Evolutionary conservation across 2,113 vertebrate genomes (phyloP).

Genomic region (Tor tambroides): DNA sequence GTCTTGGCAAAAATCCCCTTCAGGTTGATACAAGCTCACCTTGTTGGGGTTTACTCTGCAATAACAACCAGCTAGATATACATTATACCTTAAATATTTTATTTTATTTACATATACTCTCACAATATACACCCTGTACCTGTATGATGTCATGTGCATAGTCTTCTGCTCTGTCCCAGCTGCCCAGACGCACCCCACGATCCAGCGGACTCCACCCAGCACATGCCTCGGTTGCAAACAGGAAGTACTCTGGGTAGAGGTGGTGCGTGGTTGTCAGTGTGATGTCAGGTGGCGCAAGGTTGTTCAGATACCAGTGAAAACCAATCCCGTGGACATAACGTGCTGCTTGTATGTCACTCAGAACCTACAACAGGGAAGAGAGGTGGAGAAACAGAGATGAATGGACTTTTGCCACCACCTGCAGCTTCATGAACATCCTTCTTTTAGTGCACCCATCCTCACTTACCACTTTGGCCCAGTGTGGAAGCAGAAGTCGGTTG

Average conservation of each 20-base stretch:
- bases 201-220: constrained; percentile 81
- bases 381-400: background rate
- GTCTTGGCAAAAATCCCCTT: no score
- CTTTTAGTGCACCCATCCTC: background rate
- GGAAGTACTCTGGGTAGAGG: constrained; percentile 86
- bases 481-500: constrained; percentile 84
- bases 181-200: constrained; percentile 85
- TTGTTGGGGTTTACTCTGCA: no score
- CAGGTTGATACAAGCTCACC: no score
- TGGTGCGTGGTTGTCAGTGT: constrained; percentile 86
- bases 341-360: constrained; percentile 81
- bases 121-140: constrained; percentile 72
- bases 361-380: constrained; percentile 76
- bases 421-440: background rate
- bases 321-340: constrained; percentile 89
- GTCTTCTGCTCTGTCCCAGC: constrained; percentile 86
- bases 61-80: no score
- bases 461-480: constrained; percentile 94
- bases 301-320: constrained; percentile 93
- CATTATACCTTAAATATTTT: no score
- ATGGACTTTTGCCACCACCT: background rate
- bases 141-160: constrained; percentile 89
- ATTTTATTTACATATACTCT: no score
- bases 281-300: constrained; percentile 78
- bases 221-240: constrained; percentile 92